These are phyloP conservation scores for Danio aesculapii DNA, from an alignment of 2,797 vertebrate species.

Conservation along the genomic window DNA sequence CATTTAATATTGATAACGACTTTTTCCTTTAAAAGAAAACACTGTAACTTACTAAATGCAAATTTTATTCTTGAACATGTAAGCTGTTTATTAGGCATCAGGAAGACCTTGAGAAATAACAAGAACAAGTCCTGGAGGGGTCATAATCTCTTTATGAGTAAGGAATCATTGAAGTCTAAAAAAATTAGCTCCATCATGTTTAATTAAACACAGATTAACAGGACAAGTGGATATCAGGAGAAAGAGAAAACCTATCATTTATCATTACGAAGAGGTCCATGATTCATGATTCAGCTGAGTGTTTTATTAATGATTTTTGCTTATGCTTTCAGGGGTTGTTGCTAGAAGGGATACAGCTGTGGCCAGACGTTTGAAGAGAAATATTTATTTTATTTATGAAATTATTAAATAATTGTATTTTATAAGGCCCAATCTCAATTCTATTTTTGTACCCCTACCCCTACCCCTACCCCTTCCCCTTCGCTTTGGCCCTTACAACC, in stretches of 20 bases:
- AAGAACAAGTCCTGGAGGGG: background rate
- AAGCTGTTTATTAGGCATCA: constrained; percentile 7
- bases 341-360: too few relatives aligned
- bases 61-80: background rate
- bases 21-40: background rate
- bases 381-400: too few relatives aligned
- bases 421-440: too few relatives aligned
- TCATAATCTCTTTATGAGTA: constrained; percentile 41
- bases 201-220: constrained; percentile 57
- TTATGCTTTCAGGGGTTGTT: background rate
- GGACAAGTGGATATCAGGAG: constrained; percentile 33
- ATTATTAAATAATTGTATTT: too few relatives aligned
- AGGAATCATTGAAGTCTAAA: constrained; percentile 54
- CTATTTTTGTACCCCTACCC: too few relatives aligned
- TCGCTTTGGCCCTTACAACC: too few relatives aligned
- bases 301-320: constrained; percentile 1
- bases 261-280: background rate
- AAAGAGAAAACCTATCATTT: background rate
- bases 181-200: constrained; percentile 55
- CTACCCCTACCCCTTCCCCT: too few relatives aligned
- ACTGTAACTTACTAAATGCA: background rate
- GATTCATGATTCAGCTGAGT: background rate
- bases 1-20: background rate
- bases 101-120: constrained; percentile 10
- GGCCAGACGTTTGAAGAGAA: too few relatives aligned